These are phyloP conservation scores for Macrochelys suwanniensis DNA, from an alignment of 2,797 vertebrate species.

Conservation along the genomic window DNA sequence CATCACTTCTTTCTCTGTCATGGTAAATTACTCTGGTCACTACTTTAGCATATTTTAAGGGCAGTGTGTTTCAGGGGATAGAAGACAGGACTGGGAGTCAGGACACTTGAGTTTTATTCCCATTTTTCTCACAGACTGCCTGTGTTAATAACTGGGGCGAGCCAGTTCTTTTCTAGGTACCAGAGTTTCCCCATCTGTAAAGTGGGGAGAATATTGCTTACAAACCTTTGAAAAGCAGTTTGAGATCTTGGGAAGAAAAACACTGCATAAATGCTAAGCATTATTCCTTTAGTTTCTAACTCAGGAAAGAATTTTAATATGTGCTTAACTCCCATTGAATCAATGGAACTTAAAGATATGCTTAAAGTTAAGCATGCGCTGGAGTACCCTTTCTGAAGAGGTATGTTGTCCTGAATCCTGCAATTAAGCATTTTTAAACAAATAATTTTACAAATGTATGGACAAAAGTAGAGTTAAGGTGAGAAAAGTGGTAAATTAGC, in stretches of 20 bases:
- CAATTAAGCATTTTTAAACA: slow-evolving; percentile 25
- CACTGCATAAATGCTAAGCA: slow-evolving; percentile 44
- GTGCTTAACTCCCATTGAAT: slow-evolving; percentile 48
- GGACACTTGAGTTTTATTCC: not conserved
- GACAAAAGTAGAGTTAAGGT: not conserved
- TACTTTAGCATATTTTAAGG: not conserved
- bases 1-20: not conserved
- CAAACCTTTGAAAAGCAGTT: slow-evolving; percentile 46
- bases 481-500: not conserved
- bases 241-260: slow-evolving; percentile 52
- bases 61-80: not conserved
- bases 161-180: slow-evolving; percentile 34
- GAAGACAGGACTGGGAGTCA: not conserved
- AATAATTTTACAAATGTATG: not conserved
- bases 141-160: slow-evolving; percentile 13
- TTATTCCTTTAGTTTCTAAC: slow-evolving; percentile 69
- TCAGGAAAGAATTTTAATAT: slow-evolving; percentile 55
- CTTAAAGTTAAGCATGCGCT: slow-evolving; percentile 16
- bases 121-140: slow-evolving; percentile 12
- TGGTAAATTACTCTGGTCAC: rapidly evolving
- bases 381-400: slow-evolving; percentile 50
- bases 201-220: slow-evolving; percentile 65
- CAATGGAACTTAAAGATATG: not conserved
- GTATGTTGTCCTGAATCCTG: slow-evolving; percentile 29
- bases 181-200: slow-evolving; percentile 56